These are phyloP conservation scores for Megalopta genalis DNA, from an alignment of 1,140 invertebrate species.

Conservation along the genomic window DNA sequence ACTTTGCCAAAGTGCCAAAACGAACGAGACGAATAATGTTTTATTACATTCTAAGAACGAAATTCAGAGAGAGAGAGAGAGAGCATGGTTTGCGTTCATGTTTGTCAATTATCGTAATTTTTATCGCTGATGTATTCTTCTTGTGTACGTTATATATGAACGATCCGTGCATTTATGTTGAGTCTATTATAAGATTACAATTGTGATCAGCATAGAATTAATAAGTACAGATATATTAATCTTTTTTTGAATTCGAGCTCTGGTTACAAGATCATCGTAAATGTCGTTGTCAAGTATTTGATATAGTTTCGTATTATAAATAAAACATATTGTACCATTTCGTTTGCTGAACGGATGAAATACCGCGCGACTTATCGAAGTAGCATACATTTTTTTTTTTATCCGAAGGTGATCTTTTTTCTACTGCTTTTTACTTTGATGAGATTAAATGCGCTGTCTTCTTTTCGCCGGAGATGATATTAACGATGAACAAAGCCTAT, in stretches of 20 bases:
- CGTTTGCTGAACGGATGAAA: neutral
- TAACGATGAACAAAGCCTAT: neutral
- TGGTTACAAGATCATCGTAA: neutral
- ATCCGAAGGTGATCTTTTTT: slow-evolving; percentile 9
- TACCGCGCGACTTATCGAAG: neutral
- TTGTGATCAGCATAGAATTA: slow-evolving; percentile 17
- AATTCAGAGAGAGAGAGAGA: no score
- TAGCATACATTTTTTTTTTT: neutral
- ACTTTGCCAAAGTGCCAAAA: slow-evolving; percentile 59
- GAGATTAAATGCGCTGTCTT: slow-evolving; percentile 31
- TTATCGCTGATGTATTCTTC: slow-evolving; percentile 21
- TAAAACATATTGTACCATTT: neutral
- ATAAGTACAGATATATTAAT: neutral
- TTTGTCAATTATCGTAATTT: slow-evolving; percentile 19
- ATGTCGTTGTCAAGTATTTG: neutral
- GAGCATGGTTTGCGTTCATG: neutral
- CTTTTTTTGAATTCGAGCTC: slow-evolving; percentile 3
- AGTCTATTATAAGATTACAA: slow-evolving; percentile 10
- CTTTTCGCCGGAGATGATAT: neutral
- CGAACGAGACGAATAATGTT: slow-evolving; percentile 19
- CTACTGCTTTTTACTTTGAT: slow-evolving; percentile 16
- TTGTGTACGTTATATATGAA: neutral
- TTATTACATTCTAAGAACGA: slow-evolving; percentile 18
- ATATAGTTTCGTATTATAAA: neutral
- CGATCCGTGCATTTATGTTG: neutral